Conservation (phyloP, 2,797 vertebrate genomes). For the Trichosurus vulpecula region DNA sequence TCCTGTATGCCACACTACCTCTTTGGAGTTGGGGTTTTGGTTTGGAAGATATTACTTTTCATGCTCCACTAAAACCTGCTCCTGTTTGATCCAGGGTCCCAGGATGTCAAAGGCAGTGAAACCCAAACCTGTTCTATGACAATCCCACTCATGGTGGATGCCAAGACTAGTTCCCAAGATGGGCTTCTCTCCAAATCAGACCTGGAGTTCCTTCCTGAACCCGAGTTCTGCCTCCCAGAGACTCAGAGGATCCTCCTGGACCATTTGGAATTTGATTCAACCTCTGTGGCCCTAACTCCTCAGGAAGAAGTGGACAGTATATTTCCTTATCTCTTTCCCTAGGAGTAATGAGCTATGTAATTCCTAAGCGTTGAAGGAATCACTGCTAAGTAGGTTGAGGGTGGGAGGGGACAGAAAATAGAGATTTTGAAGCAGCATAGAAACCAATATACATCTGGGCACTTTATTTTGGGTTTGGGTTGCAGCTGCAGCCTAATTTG, state of each 20-base stretch:
- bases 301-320: constrained; percentile 54
- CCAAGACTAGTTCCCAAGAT: constrained; percentile 1
- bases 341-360: not conserved
- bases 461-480: not conserved
- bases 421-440: fast-evolving
- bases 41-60: not conserved
- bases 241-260: not conserved
- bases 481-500: constrained; percentile 31
- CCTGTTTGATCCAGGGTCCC: constrained; percentile 29
- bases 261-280: constrained; percentile 23
- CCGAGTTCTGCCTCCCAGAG: not conserved
- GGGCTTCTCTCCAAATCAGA: not conserved
- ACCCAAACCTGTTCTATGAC: fast-evolving
- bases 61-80: not conserved
- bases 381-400: not conserved
- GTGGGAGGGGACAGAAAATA: fast-evolving
- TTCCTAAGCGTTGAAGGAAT: not conserved
- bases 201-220: not conserved
- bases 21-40: not conserved
- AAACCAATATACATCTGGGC: fast-evolving
- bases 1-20: not conserved
- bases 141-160: no score
- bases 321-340: constrained; percentile 53
- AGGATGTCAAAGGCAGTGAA: not conserved
- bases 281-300: constrained; percentile 8